These are phyloP conservation scores for Leptinotarsa texana DNA, from an alignment of 1,140 invertebrate species.

Conservation along the genomic window DNA sequence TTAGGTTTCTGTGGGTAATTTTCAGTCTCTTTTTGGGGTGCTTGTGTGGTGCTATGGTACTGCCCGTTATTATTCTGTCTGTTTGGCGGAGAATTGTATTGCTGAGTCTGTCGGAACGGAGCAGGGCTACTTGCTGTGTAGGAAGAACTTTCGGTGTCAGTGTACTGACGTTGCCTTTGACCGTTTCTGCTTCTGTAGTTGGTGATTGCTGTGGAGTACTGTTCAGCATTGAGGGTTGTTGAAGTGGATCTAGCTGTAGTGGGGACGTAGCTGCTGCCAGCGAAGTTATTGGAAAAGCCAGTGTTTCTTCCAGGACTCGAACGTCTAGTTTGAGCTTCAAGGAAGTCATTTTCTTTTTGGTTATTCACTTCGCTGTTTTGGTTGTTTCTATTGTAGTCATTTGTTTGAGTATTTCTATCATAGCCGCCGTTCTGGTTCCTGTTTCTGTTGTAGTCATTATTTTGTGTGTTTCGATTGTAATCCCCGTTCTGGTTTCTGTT, in stretches of 20 bases:
- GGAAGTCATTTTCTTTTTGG: constrained; percentile 33
- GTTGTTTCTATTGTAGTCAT: constrained; percentile 38
- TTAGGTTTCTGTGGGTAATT: constrained; percentile 44
- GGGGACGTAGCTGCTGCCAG: constrained; percentile 57
- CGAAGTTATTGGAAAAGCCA: constrained; percentile 57
- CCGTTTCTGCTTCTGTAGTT: constrained; percentile 47
- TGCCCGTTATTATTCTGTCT: constrained; percentile 54
- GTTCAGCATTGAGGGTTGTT: constrained; percentile 40
- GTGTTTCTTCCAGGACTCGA: constrained; percentile 50
- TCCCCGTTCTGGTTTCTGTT: constrained; percentile 34
- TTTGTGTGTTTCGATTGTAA: constrained; percentile 26
- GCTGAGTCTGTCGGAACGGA: constrained; percentile 49
- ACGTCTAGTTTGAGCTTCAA: constrained; percentile 50
- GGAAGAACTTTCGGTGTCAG: constrained; percentile 43
- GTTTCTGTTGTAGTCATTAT: constrained; percentile 49
- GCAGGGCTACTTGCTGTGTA: constrained; percentile 50
- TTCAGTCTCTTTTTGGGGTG: constrained; percentile 40
- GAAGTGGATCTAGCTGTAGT: constrained; percentile 58
- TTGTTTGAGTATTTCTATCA: constrained; percentile 33
- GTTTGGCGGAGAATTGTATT: constrained; percentile 37
- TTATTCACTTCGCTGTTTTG: constrained; percentile 35
- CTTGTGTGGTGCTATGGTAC: constrained; percentile 55
- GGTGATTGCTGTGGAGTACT: constrained; percentile 41
- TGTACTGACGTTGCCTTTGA: constrained; percentile 44
- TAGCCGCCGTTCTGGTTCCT: constrained; percentile 45